Conservation (phyloP, 2,113 vertebrate species). For the Aegithalos caudatus region DNA sequence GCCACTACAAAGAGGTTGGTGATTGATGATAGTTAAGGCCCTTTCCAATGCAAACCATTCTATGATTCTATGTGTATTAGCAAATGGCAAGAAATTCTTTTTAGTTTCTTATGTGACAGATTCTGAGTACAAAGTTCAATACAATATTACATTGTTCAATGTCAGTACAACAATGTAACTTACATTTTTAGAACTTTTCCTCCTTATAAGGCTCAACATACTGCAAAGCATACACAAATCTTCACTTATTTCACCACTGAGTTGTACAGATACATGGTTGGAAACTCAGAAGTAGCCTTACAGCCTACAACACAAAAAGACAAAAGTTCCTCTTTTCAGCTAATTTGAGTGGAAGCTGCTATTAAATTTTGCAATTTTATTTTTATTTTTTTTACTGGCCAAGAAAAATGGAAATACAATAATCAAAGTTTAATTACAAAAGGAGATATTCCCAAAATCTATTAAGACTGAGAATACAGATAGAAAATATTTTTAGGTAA, state of each 20-base stretch:
- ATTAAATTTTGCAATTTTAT: neutral
- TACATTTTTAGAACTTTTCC: neutral
- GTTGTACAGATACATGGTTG: fast-evolving
- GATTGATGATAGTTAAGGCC: neutral
- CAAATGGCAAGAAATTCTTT: neutral
- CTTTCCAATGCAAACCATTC: neutral
- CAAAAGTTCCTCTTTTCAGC: neutral
- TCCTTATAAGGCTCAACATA: neutral
- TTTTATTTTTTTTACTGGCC: neutral
- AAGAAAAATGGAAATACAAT: neutral
- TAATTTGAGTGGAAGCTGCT: neutral
- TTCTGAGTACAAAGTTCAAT: neutral
- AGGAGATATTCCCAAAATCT: neutral
- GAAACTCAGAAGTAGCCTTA: neutral
- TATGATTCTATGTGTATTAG: neutral
- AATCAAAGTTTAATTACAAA: neutral
- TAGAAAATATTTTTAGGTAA: neutral
- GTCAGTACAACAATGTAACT: neutral
- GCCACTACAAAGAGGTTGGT: too few species aligned
- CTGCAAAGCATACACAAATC: neutral
- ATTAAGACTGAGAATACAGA: neutral
- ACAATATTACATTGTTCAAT: neutral
- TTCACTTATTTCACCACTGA: neutral
- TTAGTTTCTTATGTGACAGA: neutral
- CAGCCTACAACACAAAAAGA: neutral